Evolutionary conservation across 2,113 vertebrate species (phyloP), one percentile per base, ranked within the genome.

Genomic region (Neoarius graeffei): DNA sequence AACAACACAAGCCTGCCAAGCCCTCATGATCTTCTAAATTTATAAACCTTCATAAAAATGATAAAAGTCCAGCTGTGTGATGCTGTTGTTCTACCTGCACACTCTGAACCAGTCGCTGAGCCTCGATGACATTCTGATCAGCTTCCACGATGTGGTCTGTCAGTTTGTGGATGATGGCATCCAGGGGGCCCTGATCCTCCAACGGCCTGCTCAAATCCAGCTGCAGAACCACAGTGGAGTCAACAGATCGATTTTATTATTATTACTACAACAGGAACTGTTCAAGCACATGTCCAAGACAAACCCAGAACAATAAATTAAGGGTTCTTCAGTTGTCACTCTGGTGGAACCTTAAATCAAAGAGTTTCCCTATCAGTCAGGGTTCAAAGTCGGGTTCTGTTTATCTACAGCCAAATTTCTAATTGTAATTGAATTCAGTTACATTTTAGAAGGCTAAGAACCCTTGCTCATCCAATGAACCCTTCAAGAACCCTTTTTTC

Each of bases 111-210:
- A 99, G 91, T 90, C 97, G 94, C 92, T 97, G 93, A 4, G 98
- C 96, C 94, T 99, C 97, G 81, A 96, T 97, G 91, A 99, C 97
- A 8, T 98, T 99, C 95, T 99, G 98, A 94, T 99, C 98, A 0
- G 98, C 98, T 93, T 99, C 98, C 27, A 99, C 95, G 90, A 99
- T 98, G 91, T 99, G 95, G 90, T 99, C 98, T 0, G 98, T 99
- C 94, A 99, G 95, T 93, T 99, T 99, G 95, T 99, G 98, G 93
- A 99, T 98, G 92, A 99, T 99, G 93, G 99, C 97, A 48, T 99
- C 98, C 93, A 99, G 94, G 1, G 98, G 98, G 3, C 98, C 98
- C 92, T 99, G 98, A 83, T 99, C 97, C 94, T 99, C 98, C 52
- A 99, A 95, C 1, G 97, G 97, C 92, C 95, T 97, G 92, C 93